These are phyloP conservation scores for Recurvirostra avosetta DNA, from an alignment of 2,113 vertebrate genomes.

Conservation along the genomic window DNA sequence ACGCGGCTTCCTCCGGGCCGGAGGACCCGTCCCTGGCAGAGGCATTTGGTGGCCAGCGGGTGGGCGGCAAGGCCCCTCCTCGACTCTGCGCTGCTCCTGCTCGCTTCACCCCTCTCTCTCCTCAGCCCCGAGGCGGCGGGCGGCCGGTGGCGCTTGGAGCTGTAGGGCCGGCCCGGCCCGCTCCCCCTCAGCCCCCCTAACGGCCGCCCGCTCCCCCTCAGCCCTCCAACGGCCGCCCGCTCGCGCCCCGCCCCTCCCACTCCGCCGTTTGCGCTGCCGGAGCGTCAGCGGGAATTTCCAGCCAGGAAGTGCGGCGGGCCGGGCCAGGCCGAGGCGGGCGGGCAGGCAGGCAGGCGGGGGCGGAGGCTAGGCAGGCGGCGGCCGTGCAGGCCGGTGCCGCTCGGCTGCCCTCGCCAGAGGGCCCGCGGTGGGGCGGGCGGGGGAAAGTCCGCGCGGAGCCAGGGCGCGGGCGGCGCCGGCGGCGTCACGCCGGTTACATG, in stretches of 20 bases:
- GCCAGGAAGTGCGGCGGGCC: constrained; percentile 42
- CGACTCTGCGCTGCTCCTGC: too few relatives aligned
- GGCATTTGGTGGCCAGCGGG: neutral
- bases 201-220: too few relatives aligned
- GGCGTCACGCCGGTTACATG: constrained; percentile 10
- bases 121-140: too few relatives aligned
- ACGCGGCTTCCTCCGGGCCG: neutral
- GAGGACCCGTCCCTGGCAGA: neutral
- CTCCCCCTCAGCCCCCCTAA: neutral
- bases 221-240: neutral
- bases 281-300: constrained; percentile 63
- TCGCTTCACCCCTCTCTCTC: neutral
- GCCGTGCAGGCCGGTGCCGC: neutral
- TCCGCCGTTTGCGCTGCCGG: neutral
- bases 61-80: accelerated
- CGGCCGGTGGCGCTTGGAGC: too few relatives aligned
- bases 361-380: neutral
- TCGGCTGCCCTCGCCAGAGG: neutral
- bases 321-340: neutral
- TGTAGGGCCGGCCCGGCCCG: too few relatives aligned
- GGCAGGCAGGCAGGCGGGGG: neutral
- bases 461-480: neutral
- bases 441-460: neutral
- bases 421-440: neutral
- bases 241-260: neutral